Base-by-base conservation (phyloP, 2,888 invertebrate species). In the Andricus quercusramuli region DNA sequence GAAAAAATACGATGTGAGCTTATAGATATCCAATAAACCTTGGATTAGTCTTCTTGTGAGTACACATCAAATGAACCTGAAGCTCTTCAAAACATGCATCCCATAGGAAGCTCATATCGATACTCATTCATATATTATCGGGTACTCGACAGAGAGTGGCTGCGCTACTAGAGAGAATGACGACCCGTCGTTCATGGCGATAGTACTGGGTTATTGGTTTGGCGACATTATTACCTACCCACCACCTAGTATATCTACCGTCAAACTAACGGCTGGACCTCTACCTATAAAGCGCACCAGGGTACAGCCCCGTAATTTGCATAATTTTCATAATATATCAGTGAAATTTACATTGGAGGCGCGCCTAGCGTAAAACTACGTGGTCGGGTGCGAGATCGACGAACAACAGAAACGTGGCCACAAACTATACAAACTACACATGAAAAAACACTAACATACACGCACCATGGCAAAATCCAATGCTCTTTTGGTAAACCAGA, bases 261-360 rank as follows among this genome's bases (percentile, higher is more conserved):
- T 15, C 6, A 44, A 47, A 15, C 68, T 68, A 68, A 68, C 44
- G 47, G 22, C 47, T 17, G 68, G 68, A 68, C 37, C 13, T 76
- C 70, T 67, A 25, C 25, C 47, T 66, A 66, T 37, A 32, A 66
- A 1, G n/a, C 37, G 37, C 78, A 29, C 79, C 67, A 47, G 41
- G 29, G 66, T 62, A 80, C 84, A 80, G 80, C 79, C 80, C 79
- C 81, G 80, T 82, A 81, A 88, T 89, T 88, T 89, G 88, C 90
- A 90, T 90, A 89, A 90, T 89, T 89, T 89, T 90, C 89, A 88
- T 89, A 90, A 89, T 88, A 89, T 88, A 89, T 89, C 85, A 87
- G 86, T 80, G 83, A 81, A 83, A 89, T 89, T 89, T 87, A 88
- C 88, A 89, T 88, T 83, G 79, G 78, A 82, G 84, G 78, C 83